Evolutionary conservation across 2,113 vertebrate species (phyloP).

Genomic region (Prunella himalayana): DNA sequence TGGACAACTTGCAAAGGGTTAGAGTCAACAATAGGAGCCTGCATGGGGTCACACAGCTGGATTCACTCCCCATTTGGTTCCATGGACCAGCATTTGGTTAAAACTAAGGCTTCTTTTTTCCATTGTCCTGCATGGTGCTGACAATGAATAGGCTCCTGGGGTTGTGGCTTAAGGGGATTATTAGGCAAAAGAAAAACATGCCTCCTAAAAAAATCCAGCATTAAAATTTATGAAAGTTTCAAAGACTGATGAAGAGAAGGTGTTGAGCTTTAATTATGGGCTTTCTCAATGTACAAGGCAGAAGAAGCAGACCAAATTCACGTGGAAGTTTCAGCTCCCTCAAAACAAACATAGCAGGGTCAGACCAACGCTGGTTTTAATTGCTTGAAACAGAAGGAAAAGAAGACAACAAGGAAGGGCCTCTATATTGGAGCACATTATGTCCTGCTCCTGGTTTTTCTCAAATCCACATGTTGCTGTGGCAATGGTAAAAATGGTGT

Average conservation of each 20-base stretch:
- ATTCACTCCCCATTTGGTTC: background rate
- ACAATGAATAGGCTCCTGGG: background rate
- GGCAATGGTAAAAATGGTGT: background rate
- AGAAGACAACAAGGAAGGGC: background rate
- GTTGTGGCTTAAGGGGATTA: background rate
- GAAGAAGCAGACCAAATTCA: background rate
- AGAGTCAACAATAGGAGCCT: background rate
- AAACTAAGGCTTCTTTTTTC: constrained; percentile 11
- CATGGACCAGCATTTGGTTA: background rate
- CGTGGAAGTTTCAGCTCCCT: background rate
- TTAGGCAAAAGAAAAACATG: background rate
- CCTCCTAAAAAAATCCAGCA: background rate
- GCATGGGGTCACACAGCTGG: background rate
- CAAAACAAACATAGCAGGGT: background rate
- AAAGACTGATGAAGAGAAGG: background rate
- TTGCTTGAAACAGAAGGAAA: background rate
- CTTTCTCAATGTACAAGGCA: background rate
- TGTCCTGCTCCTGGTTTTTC: background rate
- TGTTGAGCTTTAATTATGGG: background rate
- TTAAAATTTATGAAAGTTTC: background rate
- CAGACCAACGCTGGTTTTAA: background rate
- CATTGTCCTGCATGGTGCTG: constrained; percentile 13
- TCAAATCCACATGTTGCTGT: background rate
- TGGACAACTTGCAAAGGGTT: background rate
- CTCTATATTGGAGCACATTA: background rate